These are phyloP conservation scores for Hyla sarda DNA, from an alignment of 2,113 vertebrate species.

Conservation along the genomic window DNA sequence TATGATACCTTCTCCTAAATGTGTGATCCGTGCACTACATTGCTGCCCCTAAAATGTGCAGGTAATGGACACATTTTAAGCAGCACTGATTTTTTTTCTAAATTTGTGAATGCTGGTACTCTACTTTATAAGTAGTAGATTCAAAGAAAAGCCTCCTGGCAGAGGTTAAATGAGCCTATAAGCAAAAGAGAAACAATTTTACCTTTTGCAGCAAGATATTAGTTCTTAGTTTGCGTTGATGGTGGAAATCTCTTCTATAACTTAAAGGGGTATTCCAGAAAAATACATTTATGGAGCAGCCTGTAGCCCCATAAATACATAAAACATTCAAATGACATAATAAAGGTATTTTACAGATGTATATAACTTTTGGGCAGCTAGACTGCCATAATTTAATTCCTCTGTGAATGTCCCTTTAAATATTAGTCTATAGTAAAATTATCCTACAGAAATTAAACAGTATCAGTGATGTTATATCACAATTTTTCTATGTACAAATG, in stretches of 20 bases:
- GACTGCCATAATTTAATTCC: no score
- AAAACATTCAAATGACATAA: no score
- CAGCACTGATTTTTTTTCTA: neutral
- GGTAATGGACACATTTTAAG: no score
- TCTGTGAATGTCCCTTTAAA: no score
- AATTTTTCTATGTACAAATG: constrained; percentile 10
- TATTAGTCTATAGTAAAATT: neutral
- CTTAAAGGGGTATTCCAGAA: no score
- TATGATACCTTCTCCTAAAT: neutral
- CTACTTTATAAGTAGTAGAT: constrained; percentile 47
- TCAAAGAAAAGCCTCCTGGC: constrained; percentile 19
- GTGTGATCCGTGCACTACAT: neutral
- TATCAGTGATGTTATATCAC: neutral
- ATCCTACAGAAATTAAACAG: neutral
- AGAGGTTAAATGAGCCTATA: constrained; percentile 1
- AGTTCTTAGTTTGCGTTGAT: neutral
- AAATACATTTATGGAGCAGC: no score
- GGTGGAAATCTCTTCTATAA: neutral
- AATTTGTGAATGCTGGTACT: constrained; percentile 8
- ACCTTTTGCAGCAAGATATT: neutral
- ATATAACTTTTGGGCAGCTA: no score
- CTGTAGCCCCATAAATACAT: no score
- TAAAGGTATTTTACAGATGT: no score
- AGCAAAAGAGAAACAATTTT: neutral
- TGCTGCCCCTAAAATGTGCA: neutral